Evolutionary conservation across 1,140 invertebrate species (phyloP), one percentile per base, ranked within the genome.

Genomic region (Dendrolimus punctatus): DNA sequence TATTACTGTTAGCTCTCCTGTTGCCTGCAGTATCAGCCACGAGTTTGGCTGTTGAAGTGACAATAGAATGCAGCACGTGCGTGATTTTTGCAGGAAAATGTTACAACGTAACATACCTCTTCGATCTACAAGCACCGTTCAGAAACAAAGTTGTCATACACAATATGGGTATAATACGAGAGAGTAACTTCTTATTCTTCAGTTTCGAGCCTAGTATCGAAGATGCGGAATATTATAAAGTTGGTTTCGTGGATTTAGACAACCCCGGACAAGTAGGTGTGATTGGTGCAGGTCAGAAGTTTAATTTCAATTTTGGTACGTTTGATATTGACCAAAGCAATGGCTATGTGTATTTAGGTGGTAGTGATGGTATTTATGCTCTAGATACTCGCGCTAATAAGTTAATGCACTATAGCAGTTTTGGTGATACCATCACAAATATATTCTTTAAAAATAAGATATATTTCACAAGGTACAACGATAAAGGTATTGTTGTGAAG

Each of bases 311-410:
- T 51, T 78, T 85, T 39, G 77, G 73, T 5, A 72, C 76, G 6
- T 80, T 85, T 46, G 79, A 72, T 51, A 60, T 85, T 4, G 76
- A 84, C 50, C 77, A 85, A 49, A 66, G 71, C 8, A 80, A 77
- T 8, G 62, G 49, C 2, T 46, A 73, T 2, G 60, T 84, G 8
- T 85, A 84, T 46, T 60, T 84, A 37, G 82, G 80, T 2, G 78
- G 81, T 0, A 63, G 64, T 40, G 73, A 79, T 51, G 80, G 79
- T 0, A 73, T 84, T 39, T 82, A 68, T 10, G 54, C 66, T 6
- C 53, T 76, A 10, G 73, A 78, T 7, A 68, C 66, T 0, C 73
- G 66, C 36, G 10, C 51, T 4, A 73, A 71, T 39, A 73, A 55
- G 39, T 49, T 78, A 5, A 47, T 57, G 4, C 67, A 59, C 5